Evolutionary conservation across 2,888 invertebrate species (phyloP), one percentile per base, ranked within the genome.

Genomic region (Andrena praecox): DNA sequence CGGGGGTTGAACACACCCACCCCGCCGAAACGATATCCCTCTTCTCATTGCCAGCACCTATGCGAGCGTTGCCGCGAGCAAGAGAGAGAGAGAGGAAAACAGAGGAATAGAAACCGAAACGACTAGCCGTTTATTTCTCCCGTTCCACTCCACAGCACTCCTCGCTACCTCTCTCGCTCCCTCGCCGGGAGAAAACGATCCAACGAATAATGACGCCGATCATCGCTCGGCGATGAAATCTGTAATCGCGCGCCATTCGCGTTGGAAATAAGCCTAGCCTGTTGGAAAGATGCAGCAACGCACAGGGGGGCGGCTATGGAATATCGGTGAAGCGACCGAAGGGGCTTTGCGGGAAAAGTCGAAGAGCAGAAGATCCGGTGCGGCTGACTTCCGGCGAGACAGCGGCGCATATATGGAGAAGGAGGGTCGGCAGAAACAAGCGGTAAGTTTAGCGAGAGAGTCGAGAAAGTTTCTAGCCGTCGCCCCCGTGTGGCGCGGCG

Each of bases 1-100:
- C 90, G 90, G 91, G 91, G 91, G 90, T 87, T 89, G 91, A 91
- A 89, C 89, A 78, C 84, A 81, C 85, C 82, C 80, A 67, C 78
- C 85, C 80, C 87, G 82, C 85, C 54, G 83, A 85, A 89, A 85
- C 87, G 88, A 89, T 89, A 89, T 89, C 85, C 85, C 84, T 89
- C 85, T 84, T 86, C 85, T 85, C 85, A 80, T 88, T 87, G 85
- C 88, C 82, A 75, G 77, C 87, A 88, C 85, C 88, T 84, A 84
- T 69, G 81, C 48, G 77, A 78, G 75, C 71, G 24, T 29, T 75
- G 50, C 66, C 56, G 60, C 56, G n/a, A 56, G 64, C 68, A 72
- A 77, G 70, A 20, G 20, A 77, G 70, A 77, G 70, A 77, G 48
- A 62, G 77, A 71, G 64, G 70, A 75, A 75, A 72, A 82, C 35